Evolutionary conservation across 2,113 vertebrate genomes (phyloP), one percentile per base, ranked within the genome.

Genomic region (Ailurus styani): DNA sequence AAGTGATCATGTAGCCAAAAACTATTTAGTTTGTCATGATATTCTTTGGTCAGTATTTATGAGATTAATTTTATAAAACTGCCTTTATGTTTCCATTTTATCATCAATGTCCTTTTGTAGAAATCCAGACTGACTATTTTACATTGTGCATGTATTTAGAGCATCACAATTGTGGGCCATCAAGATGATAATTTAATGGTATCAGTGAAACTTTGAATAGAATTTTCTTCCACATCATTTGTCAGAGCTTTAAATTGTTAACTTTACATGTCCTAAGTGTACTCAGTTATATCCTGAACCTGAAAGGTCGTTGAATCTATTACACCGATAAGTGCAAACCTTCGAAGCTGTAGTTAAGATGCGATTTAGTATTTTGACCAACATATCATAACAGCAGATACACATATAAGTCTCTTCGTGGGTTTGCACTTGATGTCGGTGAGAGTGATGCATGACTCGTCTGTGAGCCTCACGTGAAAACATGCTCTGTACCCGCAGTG

Each of bases 61-160:
- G 79, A 42, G n/a, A 81, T 90, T 96, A 54, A 62, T 72, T 93
- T 70, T 93, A 23, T 77, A 70, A 87, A 87, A 15, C n/a, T 42
- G 29, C 3, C 40, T 78, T 75, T 31, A 4, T 87, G 14, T 87
- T 72, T 93, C 64, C 20, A 45, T 40, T 77, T 87, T 25, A 37
- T 89, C 57, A n/a, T 68, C 34, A 42, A 0, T 54, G 34, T 70
- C 21, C 15, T 50, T 88, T 50, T 87, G 37, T 92, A 64, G 37
- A 87, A 42, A 82, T 91, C 13, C 52, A 77, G 7, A 54, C 66
- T 88, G 73, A 40, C 3, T 20, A 0, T 75, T 90, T 92, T 95
- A 52, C n/a, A 21, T 82, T 78, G 10, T 21, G 70, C 50, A 37
- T 72, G 31, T 47, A 62, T 89, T 86, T 50, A 57, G 40, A 54